phyloP scores from a whole-genome alignment of 2,113 vertebrate species.

The Periophthalmus modestus region DNA sequence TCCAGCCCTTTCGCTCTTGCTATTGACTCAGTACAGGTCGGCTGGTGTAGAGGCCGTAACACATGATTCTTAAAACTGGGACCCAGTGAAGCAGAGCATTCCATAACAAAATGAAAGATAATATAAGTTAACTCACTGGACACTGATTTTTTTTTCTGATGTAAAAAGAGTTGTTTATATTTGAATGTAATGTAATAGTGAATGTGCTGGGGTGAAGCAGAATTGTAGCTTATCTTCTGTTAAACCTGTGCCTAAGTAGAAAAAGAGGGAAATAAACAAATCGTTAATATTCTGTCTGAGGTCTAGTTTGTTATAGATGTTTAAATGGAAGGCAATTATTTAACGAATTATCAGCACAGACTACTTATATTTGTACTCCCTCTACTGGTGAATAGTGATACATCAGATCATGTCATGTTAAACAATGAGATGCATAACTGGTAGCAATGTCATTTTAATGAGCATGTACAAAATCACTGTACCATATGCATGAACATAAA shows the following conservation, averaged over 20 bases:
- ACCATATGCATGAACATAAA: background rate
- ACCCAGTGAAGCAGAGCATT: slow-evolving; percentile 76
- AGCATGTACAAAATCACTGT: background rate
- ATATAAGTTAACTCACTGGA: slow-evolving; percentile 81
- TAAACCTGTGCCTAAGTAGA: slow-evolving; percentile 40
- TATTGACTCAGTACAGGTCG: slow-evolving; percentile 4
- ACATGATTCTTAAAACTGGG: slow-evolving; percentile 74
- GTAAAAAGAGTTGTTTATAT: slow-evolving; percentile 77
- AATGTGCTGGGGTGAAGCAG: slow-evolving; percentile 54
- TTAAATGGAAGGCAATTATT: background rate
- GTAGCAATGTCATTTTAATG: background rate
- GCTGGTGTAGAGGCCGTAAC: slow-evolving; percentile 32
- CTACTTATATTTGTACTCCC: background rate
- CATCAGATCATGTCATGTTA: background rate
- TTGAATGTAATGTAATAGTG: slow-evolving; percentile 69
- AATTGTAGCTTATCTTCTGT: slow-evolving; percentile 42
- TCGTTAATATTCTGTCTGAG: background rate
- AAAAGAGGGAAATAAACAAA: slow-evolving; percentile 28
- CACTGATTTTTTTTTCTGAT: slow-evolving; percentile 80
- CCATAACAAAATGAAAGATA: slow-evolving; percentile 71
- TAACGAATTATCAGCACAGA: background rate
- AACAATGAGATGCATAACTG: background rate
- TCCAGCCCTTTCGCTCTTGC: background rate
- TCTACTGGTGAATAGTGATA: background rate
- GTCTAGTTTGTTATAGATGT: background rate